phyloP scores from a whole-genome alignment of 2,797 vertebrate species.

The Pantherophis alleghaniensis region DNA sequence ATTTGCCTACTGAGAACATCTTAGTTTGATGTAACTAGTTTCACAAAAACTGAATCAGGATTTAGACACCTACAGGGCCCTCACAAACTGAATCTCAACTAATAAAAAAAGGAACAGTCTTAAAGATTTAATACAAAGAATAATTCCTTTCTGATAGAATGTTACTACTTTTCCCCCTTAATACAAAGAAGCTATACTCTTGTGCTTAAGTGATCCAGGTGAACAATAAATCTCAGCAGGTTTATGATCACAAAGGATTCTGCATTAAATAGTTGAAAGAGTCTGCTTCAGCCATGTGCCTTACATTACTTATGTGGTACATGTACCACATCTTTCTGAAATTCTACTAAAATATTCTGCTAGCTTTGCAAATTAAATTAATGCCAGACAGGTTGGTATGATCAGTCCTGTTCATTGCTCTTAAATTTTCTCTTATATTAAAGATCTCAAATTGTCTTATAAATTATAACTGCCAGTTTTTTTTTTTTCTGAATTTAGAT shows the following conservation, averaged over 20 bases:
- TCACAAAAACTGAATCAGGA: constrained; percentile 60
- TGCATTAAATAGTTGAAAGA: constrained; percentile 18
- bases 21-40: constrained; percentile 64
- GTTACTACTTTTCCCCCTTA: constrained; percentile 15
- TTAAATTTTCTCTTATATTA: background rate
- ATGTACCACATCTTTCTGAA: background rate
- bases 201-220: constrained; percentile 16
- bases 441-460: background rate
- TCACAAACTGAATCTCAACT: constrained; percentile 58
- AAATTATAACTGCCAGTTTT: background rate
- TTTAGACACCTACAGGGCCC: constrained; percentile 53
- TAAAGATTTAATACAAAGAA: constrained; percentile 55
- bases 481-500: background rate
- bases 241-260: constrained; percentile 27
- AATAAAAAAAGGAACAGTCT: constrained; percentile 42
- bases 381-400: background rate
- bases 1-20: constrained; percentile 60
- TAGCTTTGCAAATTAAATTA: background rate
- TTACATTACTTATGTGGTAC: background rate
- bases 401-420: background rate
- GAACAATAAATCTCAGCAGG: constrained; percentile 20
- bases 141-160: constrained; percentile 33
- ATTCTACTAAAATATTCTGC: constrained; percentile 12
- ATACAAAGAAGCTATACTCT: constrained; percentile 19
- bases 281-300: constrained; percentile 24